Evolutionary conservation across 2,797 vertebrate species (phyloP).

Genomic region (Huso huso): DNA sequence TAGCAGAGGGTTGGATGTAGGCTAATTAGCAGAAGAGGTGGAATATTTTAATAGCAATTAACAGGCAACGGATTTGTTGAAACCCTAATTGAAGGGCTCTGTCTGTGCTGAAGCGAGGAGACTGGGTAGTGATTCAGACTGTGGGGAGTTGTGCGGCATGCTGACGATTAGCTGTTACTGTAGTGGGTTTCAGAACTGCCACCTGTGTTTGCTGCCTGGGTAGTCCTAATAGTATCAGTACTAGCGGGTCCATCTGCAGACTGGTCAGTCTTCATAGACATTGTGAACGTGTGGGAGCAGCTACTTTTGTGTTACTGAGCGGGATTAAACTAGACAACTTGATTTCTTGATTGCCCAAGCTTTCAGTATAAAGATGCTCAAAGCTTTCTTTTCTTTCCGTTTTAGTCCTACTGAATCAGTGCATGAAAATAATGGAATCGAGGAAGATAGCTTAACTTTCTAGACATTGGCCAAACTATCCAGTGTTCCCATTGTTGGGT

Average conservation of each 20-base stretch:
- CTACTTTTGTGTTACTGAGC: conserved; percentile 25
- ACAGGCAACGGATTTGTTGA: conserved; percentile 51
- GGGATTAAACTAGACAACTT: conserved; percentile 38
- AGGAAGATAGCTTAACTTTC: too few species aligned
- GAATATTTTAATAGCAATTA: conserved; percentile 65
- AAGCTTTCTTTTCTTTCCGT: neutral
- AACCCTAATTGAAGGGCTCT: conserved; percentile 59
- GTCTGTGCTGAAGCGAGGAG: conserved; percentile 40
- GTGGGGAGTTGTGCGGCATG: conserved; percentile 39
- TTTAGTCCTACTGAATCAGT: neutral
- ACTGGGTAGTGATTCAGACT: conserved; percentile 24
- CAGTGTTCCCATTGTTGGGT: too few species aligned
- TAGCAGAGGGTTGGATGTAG: conserved; percentile 48
- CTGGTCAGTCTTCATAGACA: conserved; percentile 26
- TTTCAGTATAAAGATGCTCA: too few species aligned
- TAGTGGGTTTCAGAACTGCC: conserved; percentile 41
- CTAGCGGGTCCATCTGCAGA: conserved; percentile 30
- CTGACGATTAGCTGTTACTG: conserved; percentile 48
- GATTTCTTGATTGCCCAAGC: too few species aligned
- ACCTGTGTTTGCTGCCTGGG: conserved; percentile 22
- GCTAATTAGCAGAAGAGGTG: conserved; percentile 74
- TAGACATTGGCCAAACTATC: too few species aligned
- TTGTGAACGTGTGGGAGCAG: conserved; percentile 28
- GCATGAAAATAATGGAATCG: too few species aligned
- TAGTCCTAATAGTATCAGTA: conserved; percentile 36